Conservation (phyloP, 2,888 invertebrate species). For the Amiota minor region DNA sequence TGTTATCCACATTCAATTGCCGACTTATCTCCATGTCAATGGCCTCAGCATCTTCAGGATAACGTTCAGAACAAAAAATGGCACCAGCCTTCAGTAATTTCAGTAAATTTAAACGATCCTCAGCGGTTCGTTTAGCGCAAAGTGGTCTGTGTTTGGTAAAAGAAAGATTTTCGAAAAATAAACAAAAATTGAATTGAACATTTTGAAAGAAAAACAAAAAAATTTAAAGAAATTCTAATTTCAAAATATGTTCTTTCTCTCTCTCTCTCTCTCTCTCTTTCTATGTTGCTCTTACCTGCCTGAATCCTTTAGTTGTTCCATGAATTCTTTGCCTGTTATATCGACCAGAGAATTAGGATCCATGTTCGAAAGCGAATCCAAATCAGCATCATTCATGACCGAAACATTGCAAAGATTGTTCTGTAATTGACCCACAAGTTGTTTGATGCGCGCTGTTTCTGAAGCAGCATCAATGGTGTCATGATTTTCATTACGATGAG, state of each 20-base stretch:
- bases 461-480: constrained; percentile 70
- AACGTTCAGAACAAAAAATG: constrained; percentile 72
- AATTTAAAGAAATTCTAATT: neutral
- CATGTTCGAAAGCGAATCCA: constrained; percentile 90
- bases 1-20: constrained; percentile 63
- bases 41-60: constrained; percentile 72
- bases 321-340: constrained; percentile 84
- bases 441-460: constrained; percentile 78
- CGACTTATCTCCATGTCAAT: constrained; percentile 70
- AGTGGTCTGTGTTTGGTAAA: constrained; percentile 75
- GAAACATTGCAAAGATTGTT: constrained; percentile 89
- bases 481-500: constrained; percentile 74
- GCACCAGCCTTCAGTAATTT: constrained; percentile 78
- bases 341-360: constrained; percentile 90
- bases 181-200: neutral
- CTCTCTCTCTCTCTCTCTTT: neutral
- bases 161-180: neutral
- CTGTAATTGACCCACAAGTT: constrained; percentile 83
- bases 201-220: neutral
- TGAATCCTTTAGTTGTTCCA: constrained; percentile 79
- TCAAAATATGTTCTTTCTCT: neutral
- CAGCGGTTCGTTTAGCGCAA: constrained; percentile 88
- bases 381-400: constrained; percentile 85
- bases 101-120: constrained; percentile 88
- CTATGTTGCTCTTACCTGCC: constrained; percentile 77